These are phyloP conservation scores for Sebastes umbrosus DNA, from an alignment of 2,797 vertebrate species.

Conservation along the genomic window DNA sequence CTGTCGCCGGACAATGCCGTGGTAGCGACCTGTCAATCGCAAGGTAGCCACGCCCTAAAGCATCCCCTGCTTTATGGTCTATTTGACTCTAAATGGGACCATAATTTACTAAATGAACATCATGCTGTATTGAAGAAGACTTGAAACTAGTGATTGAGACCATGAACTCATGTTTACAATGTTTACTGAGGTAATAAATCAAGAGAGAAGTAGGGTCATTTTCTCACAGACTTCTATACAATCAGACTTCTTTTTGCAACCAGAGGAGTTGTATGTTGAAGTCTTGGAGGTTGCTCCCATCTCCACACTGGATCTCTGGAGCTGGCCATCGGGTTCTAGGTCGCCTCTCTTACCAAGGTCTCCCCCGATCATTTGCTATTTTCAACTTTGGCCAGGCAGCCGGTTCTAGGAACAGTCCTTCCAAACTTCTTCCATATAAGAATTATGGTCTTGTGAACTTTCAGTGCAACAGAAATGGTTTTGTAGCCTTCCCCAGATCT, in stretches of 20 bases:
- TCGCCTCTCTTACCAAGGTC: not conserved
- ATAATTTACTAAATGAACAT: no score
- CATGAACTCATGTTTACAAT: no score
- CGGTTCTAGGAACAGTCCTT: not conserved
- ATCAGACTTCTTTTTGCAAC: no score
- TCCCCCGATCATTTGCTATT: not conserved
- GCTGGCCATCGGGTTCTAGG: not conserved
- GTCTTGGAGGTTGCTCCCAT: not conserved
- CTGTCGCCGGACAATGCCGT: no score
- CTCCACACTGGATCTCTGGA: not conserved
- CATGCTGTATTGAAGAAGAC: no score
- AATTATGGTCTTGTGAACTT: not conserved
- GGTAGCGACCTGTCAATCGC: fast-evolving
- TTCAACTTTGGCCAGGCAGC: not conserved
- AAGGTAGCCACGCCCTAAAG: no score
- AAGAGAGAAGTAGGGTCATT: no score
- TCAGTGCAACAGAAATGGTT: not conserved
- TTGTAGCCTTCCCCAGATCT: not conserved
- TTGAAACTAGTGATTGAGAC: no score
- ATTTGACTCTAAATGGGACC: no score
- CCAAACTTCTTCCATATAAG: not conserved
- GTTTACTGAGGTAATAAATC: no score
- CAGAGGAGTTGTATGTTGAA: not conserved
- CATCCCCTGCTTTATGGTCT: no score
- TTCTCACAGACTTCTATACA: no score